Percentiles rank a stretch among this genome's conserved stretches.
phyloP scores from a whole-genome alignment of 2,797 vertebrate genomes.

The Gobio occitaniae region DNA sequence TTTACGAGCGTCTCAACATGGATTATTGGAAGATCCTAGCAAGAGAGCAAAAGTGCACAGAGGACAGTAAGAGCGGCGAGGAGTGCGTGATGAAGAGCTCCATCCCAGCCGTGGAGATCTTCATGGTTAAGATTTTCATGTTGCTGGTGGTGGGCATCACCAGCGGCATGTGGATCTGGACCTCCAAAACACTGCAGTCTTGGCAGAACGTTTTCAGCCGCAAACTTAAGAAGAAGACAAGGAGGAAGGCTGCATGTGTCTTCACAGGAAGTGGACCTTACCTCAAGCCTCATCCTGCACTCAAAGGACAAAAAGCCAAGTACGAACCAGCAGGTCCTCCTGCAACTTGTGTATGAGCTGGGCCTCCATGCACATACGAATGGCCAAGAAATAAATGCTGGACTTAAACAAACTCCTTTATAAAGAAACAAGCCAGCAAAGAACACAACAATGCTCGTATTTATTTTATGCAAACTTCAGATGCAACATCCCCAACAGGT shows the following conservation, averaged over 20 bases:
- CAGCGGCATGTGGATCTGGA: slow-evolving; percentile 99
- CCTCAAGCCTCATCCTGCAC: slow-evolving; percentile 90
- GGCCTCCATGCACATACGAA: slow-evolving; percentile 12
- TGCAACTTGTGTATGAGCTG: slow-evolving; percentile 90
- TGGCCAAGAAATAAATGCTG: slow-evolving; percentile 48
- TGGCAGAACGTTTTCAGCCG: slow-evolving; percentile 95
- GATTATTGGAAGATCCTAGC: slow-evolving; percentile 91
- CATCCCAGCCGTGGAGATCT: slow-evolving; percentile 94
- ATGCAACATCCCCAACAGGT: slow-evolving; percentile 45
- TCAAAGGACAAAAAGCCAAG: slow-evolving; percentile 87
- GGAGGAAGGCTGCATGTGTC: slow-evolving; percentile 90
- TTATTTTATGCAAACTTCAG: slow-evolving; percentile 77
- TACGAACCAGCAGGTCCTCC: slow-evolving; percentile 86
- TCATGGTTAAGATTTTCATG: slow-evolving; percentile 99
- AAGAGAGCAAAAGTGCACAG: slow-evolving; percentile 81
- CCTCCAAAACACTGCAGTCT: slow-evolving; percentile 95
- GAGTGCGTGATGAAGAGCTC: slow-evolving; percentile 91
- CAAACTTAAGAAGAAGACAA: slow-evolving; percentile 87
- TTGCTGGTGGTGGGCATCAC: slow-evolving; percentile 96
- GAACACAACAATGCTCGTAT: slow-evolving; percentile 66
- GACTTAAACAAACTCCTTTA: slow-evolving; percentile 30
- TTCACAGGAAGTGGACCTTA: slow-evolving; percentile 88
- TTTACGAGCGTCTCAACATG: slow-evolving; percentile 96
- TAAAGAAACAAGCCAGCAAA: slow-evolving; percentile 62
- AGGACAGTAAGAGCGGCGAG: slow-evolving; percentile 68